These are phyloP conservation scores for Conchocele bisecta DNA, from an alignment of 2,888 invertebrate genomes.

Conservation along the genomic window DNA sequence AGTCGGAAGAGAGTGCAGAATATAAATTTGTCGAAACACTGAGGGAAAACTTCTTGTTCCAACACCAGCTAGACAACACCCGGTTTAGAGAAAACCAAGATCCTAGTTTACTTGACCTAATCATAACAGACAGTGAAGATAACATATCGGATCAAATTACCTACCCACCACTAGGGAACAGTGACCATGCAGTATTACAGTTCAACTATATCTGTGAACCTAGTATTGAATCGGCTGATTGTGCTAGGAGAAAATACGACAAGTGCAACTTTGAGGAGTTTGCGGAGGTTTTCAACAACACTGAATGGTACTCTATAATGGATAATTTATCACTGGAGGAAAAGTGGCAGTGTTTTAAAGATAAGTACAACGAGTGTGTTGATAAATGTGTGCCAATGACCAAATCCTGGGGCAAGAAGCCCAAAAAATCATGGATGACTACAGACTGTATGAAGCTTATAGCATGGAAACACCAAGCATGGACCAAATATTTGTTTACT, in stretches of 20 bases:
- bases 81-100: not conserved
- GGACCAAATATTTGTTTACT: not conserved
- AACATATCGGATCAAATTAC: too few relatives aligned
- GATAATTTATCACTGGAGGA: not conserved
- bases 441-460: constrained; percentile 2
- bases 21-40: constrained; percentile 14
- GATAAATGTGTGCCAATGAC: not conserved
- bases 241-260: not conserved
- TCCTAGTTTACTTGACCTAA: not conserved
- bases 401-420: not conserved
- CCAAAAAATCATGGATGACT: not conserved
- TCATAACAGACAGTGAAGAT: not conserved
- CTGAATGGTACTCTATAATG: constrained; percentile 1
- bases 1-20: not conserved
- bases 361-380: not conserved
- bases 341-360: constrained; percentile 1
- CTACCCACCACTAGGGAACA: too few relatives aligned
- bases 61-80: not conserved
- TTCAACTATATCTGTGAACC: too few relatives aligned
- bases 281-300: not conserved
- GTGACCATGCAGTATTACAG: too few relatives aligned
- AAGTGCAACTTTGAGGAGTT: not conserved
- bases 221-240: too few relatives aligned
- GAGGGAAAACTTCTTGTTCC: constrained; percentile 5
- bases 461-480: not conserved